Conservation (phyloP, 2,888 invertebrate species). For the Synergus laeviventris region DNA sequence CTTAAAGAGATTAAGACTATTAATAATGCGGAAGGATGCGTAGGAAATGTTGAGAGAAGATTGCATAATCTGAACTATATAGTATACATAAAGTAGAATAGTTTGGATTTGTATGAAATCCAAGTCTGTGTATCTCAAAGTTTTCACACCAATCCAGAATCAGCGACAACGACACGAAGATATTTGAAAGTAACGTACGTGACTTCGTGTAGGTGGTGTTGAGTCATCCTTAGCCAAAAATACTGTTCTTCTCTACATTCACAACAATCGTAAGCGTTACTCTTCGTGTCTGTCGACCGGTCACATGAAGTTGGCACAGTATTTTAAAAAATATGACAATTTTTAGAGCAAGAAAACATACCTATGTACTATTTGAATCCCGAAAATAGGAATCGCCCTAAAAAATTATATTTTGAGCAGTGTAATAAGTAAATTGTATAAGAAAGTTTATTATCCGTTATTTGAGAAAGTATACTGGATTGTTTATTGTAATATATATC, state of each 20-base stretch:
- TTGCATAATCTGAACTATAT: background rate
- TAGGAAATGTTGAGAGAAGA: background rate
- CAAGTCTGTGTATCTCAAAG: background rate
- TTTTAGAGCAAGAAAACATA: background rate
- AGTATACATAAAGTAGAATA: background rate
- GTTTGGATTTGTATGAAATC: conserved; percentile 7
- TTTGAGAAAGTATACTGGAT: background rate
- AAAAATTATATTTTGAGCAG: background rate
- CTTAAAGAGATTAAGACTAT: background rate
- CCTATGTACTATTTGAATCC: background rate
- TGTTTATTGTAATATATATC: too few species aligned
- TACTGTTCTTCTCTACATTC: conserved; percentile 57
- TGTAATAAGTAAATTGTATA: background rate
- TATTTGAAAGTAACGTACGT: conserved; percentile 47
- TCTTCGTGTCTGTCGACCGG: conserved; percentile 19
- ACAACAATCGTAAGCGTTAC: conserved; percentile 36
- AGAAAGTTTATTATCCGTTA: background rate
- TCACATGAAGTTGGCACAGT: background rate
- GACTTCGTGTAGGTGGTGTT: conserved; percentile 68
- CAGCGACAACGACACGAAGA: conserved; percentile 30
- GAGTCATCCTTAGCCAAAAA: conserved; percentile 70
- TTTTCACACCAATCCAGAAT: conserved; percentile 29
- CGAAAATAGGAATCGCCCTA: background rate
- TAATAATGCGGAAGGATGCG: background rate
- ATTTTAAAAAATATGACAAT: background rate